These are phyloP conservation scores for Pelvicachromis taeniatus DNA, from an alignment of 2,113 vertebrate genomes.

Conservation along the genomic window DNA sequence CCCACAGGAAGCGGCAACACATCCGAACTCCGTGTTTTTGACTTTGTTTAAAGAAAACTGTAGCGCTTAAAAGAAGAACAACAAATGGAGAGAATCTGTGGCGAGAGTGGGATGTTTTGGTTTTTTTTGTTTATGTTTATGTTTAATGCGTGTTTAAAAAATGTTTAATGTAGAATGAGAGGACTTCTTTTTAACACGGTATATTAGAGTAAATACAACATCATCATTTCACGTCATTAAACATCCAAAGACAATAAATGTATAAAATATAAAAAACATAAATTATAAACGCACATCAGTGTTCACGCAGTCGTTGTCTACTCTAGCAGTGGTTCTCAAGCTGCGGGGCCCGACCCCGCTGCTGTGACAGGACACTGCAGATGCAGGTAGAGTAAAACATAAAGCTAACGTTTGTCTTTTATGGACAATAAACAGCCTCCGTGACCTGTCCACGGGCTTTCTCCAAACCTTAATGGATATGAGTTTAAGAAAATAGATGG, in stretches of 20 bases:
- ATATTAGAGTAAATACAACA: not conserved
- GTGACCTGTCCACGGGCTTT: not conserved
- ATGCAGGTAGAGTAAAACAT: not conserved
- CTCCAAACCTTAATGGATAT: not conserved
- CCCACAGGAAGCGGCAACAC: conserved; percentile 6
- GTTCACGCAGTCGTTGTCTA: not conserved
- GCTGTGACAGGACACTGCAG: not conserved
- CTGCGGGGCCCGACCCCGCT: not conserved
- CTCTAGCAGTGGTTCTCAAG: not conserved
- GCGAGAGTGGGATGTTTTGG: not conserved
- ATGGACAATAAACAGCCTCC: not conserved
- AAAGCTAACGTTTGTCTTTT: fast-evolving
- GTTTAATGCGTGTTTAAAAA: not conserved
- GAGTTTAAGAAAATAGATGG: not conserved
- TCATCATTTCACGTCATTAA: not conserved
- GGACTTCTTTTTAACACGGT: not conserved
- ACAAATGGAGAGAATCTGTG: not conserved
- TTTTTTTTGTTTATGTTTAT: too few relatives aligned
- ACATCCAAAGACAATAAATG: not conserved
- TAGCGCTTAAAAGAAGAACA: not conserved
- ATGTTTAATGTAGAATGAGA: not conserved
- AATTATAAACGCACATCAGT: not conserved
- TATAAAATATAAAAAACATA: not conserved
- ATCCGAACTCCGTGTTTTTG: not conserved
- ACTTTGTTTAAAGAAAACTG: not conserved